Percentiles rank a stretch among this genome's conserved stretches.
These are phyloP conservation scores for Dicrurus megarhynchus DNA, from an alignment of 2,113 vertebrate genomes.

Conservation along the genomic window DNA sequence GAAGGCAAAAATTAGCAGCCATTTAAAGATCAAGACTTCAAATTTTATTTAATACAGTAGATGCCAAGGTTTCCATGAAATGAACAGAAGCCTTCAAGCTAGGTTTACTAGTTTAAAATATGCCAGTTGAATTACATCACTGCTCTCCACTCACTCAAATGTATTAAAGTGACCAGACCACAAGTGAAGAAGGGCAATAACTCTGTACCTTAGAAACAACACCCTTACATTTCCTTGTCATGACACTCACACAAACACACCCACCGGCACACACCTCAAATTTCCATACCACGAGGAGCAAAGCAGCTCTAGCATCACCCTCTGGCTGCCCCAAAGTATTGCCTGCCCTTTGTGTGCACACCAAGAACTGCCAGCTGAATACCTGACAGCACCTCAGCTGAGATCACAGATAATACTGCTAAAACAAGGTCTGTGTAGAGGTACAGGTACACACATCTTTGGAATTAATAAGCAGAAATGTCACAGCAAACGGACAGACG, in stretches of 20 bases:
- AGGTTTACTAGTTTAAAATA: background rate
- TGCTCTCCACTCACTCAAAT: background rate
- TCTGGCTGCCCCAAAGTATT: background rate
- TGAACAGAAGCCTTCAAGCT: background rate
- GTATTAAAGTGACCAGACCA: background rate
- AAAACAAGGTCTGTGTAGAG: background rate
- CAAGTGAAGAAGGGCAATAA: background rate
- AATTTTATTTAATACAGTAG: background rate
- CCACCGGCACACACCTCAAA: background rate
- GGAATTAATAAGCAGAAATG: background rate
- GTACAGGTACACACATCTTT: background rate
- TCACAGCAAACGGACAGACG: background rate
- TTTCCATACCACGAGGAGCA: background rate
- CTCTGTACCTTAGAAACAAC: background rate
- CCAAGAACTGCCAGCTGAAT: background rate
- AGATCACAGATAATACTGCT: background rate
- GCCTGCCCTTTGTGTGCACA: fast-evolving
- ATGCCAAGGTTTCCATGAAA: background rate
- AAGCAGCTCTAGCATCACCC: background rate
- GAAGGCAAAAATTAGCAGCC: background rate
- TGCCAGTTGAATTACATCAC: background rate
- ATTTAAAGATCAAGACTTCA: background rate
- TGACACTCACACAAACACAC: background rate
- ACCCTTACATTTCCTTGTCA: background rate
- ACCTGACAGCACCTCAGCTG: background rate